A percentile compares a stretch with the other conserved stretches of the same genome.
These are phyloP conservation scores for Heteropelma amictum DNA, from an alignment of 2,888 invertebrate species.

Conservation along the genomic window DNA sequence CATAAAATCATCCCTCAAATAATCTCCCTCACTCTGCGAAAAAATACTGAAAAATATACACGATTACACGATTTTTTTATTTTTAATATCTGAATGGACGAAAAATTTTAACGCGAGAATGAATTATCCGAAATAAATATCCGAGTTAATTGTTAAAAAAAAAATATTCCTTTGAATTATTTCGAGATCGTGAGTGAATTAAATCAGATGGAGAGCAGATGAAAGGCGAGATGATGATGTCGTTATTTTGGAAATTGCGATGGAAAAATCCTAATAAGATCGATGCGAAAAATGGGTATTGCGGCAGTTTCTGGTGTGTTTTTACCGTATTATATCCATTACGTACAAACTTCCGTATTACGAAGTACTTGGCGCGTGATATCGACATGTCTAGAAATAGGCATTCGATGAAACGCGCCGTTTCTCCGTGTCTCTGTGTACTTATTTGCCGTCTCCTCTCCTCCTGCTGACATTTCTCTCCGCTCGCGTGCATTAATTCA, in stretches of 20 bases:
- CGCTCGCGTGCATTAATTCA: conserved; percentile 65
- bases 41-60: no score
- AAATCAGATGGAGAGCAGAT: no score
- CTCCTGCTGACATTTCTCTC: conserved; percentile 26
- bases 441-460: conserved; percentile 47
- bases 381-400: conserved; percentile 12
- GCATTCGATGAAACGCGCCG: not conserved
- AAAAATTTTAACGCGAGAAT: no score
- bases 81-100: no score
- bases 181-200: no score
- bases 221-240: no score
- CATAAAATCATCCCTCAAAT: no score
- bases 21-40: no score
- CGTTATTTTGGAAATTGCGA: not conserved
- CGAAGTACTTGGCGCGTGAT: conserved; percentile 4
- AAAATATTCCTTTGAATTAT: no score
- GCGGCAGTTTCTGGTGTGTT: not conserved
- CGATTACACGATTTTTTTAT: no score
- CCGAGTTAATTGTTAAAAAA: no score
- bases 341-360: not conserved
- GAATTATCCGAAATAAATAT: no score
- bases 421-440: conserved; percentile 40
- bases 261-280: not conserved
- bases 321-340: not conserved
- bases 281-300: not conserved